Evolutionary conservation across 2,888 invertebrate species (phyloP).

Genomic region (Stenchaetothrips biformis): DNA sequence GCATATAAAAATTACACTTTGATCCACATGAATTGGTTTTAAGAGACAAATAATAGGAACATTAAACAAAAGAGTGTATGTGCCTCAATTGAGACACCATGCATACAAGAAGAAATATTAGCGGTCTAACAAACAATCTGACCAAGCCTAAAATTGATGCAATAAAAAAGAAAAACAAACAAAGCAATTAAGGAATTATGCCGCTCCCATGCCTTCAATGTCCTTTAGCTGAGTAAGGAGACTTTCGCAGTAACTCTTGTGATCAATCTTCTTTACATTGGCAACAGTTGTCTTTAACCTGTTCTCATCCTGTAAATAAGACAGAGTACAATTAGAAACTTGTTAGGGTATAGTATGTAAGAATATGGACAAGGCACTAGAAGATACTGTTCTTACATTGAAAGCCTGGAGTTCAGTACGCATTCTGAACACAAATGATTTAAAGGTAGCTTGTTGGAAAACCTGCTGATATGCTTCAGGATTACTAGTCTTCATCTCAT

Average conservation of each 20-base stretch:
- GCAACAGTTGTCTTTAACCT: slow-evolving; percentile 71
- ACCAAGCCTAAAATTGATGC: background rate
- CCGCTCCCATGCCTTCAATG: slow-evolving; percentile 53
- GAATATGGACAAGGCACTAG: slow-evolving; percentile 29
- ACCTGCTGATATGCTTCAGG: slow-evolving; percentile 60
- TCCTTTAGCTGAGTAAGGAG: slow-evolving; percentile 66
- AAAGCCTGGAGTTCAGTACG: slow-evolving; percentile 86
- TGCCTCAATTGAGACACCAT: background rate
- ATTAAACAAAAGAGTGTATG: background rate
- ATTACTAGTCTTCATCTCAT: slow-evolving; percentile 55
- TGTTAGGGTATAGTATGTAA: slow-evolving; percentile 28
- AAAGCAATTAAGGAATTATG: background rate
- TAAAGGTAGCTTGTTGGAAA: slow-evolving; percentile 72
- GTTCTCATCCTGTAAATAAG: slow-evolving; percentile 65
- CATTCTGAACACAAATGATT: slow-evolving; percentile 74
- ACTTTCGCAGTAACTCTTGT: slow-evolving; percentile 67
- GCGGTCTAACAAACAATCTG: background rate
- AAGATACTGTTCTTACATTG: slow-evolving; percentile 61
- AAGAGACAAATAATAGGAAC: background rate
- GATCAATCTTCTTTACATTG: slow-evolving; percentile 66
- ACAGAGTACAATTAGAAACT: slow-evolving; percentile 32
- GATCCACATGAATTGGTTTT: too few relatives aligned
- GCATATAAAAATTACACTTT: too few relatives aligned
- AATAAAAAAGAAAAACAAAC: background rate
- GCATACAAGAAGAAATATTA: background rate